Percentiles rank a stretch among this genome's conserved stretches.
Evolutionary conservation across 2,888 invertebrate genomes (phyloP).

Genomic region (Drosophila mulleri): DNA sequence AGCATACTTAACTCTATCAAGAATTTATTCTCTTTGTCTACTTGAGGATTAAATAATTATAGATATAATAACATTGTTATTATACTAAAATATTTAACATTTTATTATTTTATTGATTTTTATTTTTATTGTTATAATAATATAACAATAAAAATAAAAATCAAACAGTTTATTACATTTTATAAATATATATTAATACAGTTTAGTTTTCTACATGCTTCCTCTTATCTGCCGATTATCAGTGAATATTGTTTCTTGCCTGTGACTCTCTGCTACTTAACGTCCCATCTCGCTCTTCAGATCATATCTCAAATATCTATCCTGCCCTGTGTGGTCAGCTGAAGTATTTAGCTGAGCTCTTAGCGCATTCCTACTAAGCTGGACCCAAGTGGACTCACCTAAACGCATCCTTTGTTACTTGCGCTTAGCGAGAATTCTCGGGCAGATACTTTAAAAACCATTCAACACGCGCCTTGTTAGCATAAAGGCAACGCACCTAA

Average conservation of each 20-base stretch:
- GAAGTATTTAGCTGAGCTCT: constrained; percentile 20
- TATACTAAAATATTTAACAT: no score
- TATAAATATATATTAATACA: no score
- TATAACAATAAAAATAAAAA: no score
- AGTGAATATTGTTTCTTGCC: not conserved
- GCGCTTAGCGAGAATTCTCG: constrained; percentile 41
- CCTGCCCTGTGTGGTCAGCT: constrained; percentile 46
- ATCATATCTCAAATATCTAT: constrained; percentile 23
- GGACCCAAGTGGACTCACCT: constrained; percentile 8
- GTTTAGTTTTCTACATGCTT: not conserved
- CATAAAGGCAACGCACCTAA: constrained; percentile 45
- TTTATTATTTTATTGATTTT: no score
- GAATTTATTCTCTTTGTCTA: no score
- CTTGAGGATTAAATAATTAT: no score
- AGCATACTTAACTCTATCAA: no score
- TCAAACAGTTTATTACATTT: no score
- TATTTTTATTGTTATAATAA: no score
- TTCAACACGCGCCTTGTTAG: constrained; percentile 70
- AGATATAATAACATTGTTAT: no score
- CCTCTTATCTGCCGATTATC: not conserved
- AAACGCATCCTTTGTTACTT: constrained; percentile 19
- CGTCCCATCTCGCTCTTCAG: constrained; percentile 3
- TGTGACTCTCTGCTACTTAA: not conserved
- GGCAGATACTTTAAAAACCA: constrained; percentile 55
- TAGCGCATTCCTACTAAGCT: constrained; percentile 22